phyloP scores from a whole-genome alignment of 2,888 invertebrate genomes.

The Acronicta psi region DNA sequence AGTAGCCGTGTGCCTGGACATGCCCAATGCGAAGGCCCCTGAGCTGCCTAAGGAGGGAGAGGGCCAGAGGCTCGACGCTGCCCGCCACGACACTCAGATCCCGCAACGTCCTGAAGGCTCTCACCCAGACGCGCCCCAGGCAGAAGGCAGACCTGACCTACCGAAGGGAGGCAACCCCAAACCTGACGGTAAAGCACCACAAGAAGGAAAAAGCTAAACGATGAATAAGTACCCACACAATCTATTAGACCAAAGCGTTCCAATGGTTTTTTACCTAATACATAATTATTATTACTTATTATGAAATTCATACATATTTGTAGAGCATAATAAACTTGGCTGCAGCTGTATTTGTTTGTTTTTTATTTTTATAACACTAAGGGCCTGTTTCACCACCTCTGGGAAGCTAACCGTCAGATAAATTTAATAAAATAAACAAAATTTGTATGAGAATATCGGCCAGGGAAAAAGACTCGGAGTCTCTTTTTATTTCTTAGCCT shows the following conservation, averaged over 20 bases:
- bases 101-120: slow-evolving; percentile 21
- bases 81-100: slow-evolving; percentile 47
- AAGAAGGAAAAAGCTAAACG: slow-evolving; percentile 56
- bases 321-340: slow-evolving; percentile 69
- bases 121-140: slow-evolving; percentile 39
- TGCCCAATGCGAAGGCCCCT: slow-evolving; percentile 59
- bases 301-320: slow-evolving; percentile 27
- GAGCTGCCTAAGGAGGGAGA: slow-evolving; percentile 64
- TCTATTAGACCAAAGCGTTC: slow-evolving; percentile 27
- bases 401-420: too few relatives aligned
- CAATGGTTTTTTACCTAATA: slow-evolving; percentile 12
- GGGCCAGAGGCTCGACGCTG: slow-evolving; percentile 28
- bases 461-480: too few relatives aligned
- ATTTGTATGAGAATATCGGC: too few relatives aligned
- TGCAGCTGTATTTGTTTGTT: slow-evolving; percentile 58
- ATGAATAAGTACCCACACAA: slow-evolving; percentile 18
- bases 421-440: too few relatives aligned
- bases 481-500: too few relatives aligned
- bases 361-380: not conserved
- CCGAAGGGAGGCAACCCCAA: slow-evolving; percentile 48
- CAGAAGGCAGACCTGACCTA: slow-evolving; percentile 29
- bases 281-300: slow-evolving; percentile 1
- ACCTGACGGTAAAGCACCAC: slow-evolving; percentile 54
- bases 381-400: too few relatives aligned
- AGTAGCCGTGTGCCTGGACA: slow-evolving; percentile 64